These are phyloP conservation scores for Therioaphis trifolii DNA, from an alignment of 2,888 invertebrate species.

Conservation along the genomic window DNA sequence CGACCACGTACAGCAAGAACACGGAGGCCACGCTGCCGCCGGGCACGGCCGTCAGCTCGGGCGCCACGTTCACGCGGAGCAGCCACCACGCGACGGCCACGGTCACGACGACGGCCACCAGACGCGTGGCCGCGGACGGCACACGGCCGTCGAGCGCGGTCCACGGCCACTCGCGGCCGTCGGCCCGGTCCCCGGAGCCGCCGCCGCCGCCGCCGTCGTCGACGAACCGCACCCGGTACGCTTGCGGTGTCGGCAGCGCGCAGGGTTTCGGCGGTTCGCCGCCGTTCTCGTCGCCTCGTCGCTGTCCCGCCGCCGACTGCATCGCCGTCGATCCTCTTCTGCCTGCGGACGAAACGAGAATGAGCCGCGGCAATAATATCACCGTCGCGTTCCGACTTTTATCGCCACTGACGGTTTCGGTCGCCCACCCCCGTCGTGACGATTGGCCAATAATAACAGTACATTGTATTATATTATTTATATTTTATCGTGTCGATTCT, in stretches of 20 bases:
- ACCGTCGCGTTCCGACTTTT: too few species aligned
- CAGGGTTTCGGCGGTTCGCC: neutral
- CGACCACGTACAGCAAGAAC: constrained; percentile 36
- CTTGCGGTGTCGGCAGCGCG: neutral
- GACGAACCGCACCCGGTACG: neutral
- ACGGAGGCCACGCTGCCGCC: constrained; percentile 53
- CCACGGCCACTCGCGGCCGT: neutral
- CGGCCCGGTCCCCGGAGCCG: neutral
- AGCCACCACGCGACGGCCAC: constrained; percentile 26
- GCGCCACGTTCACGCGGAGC: constrained; percentile 28
- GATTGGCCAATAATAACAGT: too few species aligned
- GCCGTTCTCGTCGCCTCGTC: neutral
- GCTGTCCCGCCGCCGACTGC: neutral
- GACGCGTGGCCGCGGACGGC: neutral
- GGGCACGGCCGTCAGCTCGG: constrained; percentile 36
- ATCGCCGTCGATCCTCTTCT: too few species aligned
- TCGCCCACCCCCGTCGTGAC: too few species aligned
- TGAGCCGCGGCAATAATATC: too few species aligned
- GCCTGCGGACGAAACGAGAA: too few species aligned
- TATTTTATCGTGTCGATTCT: too few species aligned
- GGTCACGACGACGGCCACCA: neutral
- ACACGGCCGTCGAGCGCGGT: neutral
- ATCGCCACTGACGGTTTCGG: too few species aligned
- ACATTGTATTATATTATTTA: too few species aligned
- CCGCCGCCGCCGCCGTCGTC: neutral